Base-by-base conservation (phyloP, 2,113 vertebrate genomes). In the Psephotus haematonotus region DNA sequence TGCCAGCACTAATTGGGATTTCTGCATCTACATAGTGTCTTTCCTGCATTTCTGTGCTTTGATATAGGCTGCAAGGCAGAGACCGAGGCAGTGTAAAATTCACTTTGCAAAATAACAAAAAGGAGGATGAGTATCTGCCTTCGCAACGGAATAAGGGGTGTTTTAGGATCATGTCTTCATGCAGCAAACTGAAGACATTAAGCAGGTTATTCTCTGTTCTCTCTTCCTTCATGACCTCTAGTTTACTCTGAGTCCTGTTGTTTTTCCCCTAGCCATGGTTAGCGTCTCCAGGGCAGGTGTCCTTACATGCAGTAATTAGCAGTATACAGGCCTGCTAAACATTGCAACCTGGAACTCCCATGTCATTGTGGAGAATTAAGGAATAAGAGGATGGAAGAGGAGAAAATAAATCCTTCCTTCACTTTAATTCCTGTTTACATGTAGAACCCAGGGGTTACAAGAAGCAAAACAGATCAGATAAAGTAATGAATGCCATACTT, bases 241-340 rank as follows among this genome's bases (percentile, higher is more conserved):
- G 22, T 20, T 31, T 74, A 1, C 23, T 13, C 46, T 10, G 17
- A 41, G 25, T 16, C 31, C 39, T 55, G 19, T 0, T 75, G 41
- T 5, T 69, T 39, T 46, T 37, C 86, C 78, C 41, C 41, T n/a
- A 24, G 3, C 39, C 6, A 1, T 2, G 7, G 20, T 27, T 5
- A 47, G 16, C 25, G 16, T 13, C 43, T 33, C 62, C 75, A 46
- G 23, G 25, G 43, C n/a, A 82, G 31, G 35, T 29, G 35, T 59
- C 25, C 22, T 68, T 6, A 39, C 13, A 18, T 1, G 0, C 16
- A 12, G 8, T 2, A 11, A 55, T 46, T 27, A 75, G 14, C 0
- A 37, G 27, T 8, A 27, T 2, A 17, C 8, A 2, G 0, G 1
- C 17, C 33, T 20, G 22, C 20, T 57, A 33, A 63, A 15, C 8